A percentile compares a stretch with the other conserved stretches of the same genome.
Conservation (phyloP, 1,140 invertebrate species). For the Metaphire vulgaris region DNA sequence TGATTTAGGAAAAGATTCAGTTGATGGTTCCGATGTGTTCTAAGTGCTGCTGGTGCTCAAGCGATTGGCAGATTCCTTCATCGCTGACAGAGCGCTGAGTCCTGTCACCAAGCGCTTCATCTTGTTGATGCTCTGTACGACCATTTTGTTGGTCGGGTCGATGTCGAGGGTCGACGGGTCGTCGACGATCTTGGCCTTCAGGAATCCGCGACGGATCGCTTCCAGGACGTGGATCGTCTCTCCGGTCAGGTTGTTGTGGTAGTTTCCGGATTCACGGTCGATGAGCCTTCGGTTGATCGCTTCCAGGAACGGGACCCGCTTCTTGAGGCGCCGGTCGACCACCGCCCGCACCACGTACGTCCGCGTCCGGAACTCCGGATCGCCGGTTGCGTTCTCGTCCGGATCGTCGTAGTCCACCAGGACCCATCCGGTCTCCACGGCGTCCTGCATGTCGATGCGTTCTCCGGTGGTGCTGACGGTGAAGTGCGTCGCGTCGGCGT, state of each 20-base stretch:
- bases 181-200: conserved; percentile 34
- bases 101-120: conserved; percentile 29
- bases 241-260: conserved; percentile 25
- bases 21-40: too few species aligned
- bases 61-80: background rate
- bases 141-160: conserved; percentile 44
- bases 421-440: conserved; percentile 4
- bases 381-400: background rate
- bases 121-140: conserved; percentile 40
- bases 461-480: conserved; percentile 7
- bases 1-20: too few species aligned
- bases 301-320: conserved; percentile 19
- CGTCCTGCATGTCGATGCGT: conserved; percentile 1
- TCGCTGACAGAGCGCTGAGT: background rate
- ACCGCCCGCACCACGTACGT: conserved; percentile 25
- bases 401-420: background rate
- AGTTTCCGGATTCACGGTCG: conserved; percentile 20
- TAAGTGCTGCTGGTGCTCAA: background rate
- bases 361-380: background rate
- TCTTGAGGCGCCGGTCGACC: conserved; percentile 24
- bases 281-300: conserved; percentile 18
- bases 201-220: conserved; percentile 25
- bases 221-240: conserved; percentile 22
- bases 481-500: background rate
- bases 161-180: conserved; percentile 44